A percentile compares a stretch with the other conserved stretches of the same genome.
phyloP scores from a whole-genome alignment of 2,113 vertebrate species.

The Ctenomys sociabilis region DNA sequence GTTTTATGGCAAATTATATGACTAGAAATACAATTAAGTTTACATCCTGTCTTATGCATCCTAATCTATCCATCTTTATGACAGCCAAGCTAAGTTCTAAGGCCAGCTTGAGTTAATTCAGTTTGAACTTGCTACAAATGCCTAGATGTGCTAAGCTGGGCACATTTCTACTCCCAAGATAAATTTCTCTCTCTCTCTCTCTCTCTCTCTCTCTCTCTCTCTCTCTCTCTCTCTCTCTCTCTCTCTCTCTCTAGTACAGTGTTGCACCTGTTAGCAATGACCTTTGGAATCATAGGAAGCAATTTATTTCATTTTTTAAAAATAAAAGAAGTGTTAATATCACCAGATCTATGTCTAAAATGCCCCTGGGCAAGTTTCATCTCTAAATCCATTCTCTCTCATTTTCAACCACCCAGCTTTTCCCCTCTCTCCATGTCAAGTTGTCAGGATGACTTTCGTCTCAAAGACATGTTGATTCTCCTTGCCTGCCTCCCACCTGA shows the following conservation, averaged over 20 bases:
- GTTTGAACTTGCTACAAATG: slow-evolving; percentile 35
- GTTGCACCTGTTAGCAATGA: neutral
- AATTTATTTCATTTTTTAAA: slow-evolving; percentile 63
- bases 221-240: slow-evolving; percentile 18
- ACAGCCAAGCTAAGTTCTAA: slow-evolving; percentile 33
- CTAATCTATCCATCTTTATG: neutral
- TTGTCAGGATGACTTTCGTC: slow-evolving; percentile 65
- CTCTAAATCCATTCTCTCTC: slow-evolving; percentile 59
- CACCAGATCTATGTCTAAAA: slow-evolving; percentile 69
- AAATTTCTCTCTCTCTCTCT: neutral
- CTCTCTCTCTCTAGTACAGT: neutral
- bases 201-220: slow-evolving; percentile 16
- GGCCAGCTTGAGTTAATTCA: slow-evolving; percentile 1
- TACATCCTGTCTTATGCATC: neutral
- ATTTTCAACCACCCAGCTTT: slow-evolving; percentile 40
- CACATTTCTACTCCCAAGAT: neutral
- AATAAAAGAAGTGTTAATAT: slow-evolving; percentile 71
- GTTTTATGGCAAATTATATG: slow-evolving; percentile 2
- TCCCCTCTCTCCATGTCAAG: slow-evolving; percentile 17
- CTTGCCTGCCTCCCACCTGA: slow-evolving; percentile 36
- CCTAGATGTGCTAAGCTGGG: neutral
- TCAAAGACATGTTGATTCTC: neutral
- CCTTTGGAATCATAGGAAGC: slow-evolving; percentile 58
- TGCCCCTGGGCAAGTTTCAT: slow-evolving; percentile 55
- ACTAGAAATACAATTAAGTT: slow-evolving; percentile 33